A percentile compares a stretch with the other conserved stretches of the same genome.
These are phyloP conservation scores for Aselliscus stoliczkanus DNA, from an alignment of 2,797 vertebrate species.

Conservation along the genomic window DNA sequence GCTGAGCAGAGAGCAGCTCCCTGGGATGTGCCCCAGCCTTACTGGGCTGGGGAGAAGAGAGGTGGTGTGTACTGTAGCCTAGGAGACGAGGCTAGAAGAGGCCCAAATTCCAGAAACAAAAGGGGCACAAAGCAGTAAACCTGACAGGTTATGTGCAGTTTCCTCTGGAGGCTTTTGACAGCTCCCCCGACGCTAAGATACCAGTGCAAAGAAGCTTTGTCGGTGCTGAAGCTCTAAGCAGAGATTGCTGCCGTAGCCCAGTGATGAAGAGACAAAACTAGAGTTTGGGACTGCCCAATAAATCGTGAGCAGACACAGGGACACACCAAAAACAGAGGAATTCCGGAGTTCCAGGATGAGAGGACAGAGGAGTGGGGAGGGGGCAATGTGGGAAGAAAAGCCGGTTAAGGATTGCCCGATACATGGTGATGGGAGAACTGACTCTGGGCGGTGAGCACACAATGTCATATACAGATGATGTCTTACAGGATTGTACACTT, in stretches of 20 bases:
- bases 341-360: not conserved
- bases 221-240: not conserved
- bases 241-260: not conserved
- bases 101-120: not conserved
- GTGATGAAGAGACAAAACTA: not conserved
- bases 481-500: no score
- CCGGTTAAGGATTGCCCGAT: no score
- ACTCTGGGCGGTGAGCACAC: no score
- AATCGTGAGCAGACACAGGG: not conserved
- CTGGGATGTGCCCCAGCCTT: not conserved
- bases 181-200: not conserved
- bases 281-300: not conserved
- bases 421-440: no score
- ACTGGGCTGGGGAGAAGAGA: not conserved
- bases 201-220: not conserved
- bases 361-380: not conserved
- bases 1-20: not conserved
- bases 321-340: not conserved
- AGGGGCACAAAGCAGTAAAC: not conserved
- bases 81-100: constrained; percentile 28
- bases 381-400: not conserved
- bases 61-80: constrained; percentile 10
- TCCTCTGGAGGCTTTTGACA: not conserved
- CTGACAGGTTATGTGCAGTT: not conserved
- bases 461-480: no score